Evolutionary conservation across 1,140 invertebrate genomes (phyloP).

Genomic region (Forficula auricularia): DNA sequence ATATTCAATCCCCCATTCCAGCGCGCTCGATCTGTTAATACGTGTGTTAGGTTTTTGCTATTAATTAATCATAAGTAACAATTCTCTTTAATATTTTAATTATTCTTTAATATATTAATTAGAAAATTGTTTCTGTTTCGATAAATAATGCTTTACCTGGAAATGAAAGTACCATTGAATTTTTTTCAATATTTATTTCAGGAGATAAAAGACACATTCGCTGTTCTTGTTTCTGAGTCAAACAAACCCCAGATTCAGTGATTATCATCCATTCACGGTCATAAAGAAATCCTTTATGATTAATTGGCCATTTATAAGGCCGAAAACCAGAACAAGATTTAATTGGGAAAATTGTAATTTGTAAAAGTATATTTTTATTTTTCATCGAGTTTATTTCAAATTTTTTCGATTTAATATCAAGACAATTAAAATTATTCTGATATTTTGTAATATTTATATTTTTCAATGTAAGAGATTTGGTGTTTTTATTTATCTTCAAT

Average conservation of each 20-base stretch:
- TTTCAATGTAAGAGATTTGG: background rate
- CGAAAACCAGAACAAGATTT: conserved; percentile 79
- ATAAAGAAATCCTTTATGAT: conserved; percentile 56
- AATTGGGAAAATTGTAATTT: conserved; percentile 77
- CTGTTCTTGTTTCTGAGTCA: conserved; percentile 75
- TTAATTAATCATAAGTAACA: too few species aligned
- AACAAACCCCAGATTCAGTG: conserved; percentile 50
- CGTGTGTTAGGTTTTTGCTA: too few species aligned
- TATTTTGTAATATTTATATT: conserved; percentile 1
- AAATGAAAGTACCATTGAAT: conserved; percentile 44
- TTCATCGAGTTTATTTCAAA: too few species aligned
- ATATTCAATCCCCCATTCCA: too few species aligned
- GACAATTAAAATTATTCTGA: too few species aligned
- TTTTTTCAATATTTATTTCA: conserved; percentile 39
- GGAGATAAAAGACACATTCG: conserved; percentile 68
- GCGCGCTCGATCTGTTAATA: too few species aligned
- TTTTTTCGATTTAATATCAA: too few species aligned
- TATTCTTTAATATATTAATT: too few species aligned
- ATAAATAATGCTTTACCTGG: too few species aligned
- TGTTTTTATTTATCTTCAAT: background rate
- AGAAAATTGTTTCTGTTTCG: too few species aligned
- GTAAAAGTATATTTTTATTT: conserved; percentile 25
- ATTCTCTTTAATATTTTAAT: too few species aligned
- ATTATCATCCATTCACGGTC: conserved; percentile 89
- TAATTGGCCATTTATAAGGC: conserved; percentile 53